Evolutionary conservation across 2,113 vertebrate genomes (phyloP).

Genomic region (Telmatochromis sp.): DNA sequence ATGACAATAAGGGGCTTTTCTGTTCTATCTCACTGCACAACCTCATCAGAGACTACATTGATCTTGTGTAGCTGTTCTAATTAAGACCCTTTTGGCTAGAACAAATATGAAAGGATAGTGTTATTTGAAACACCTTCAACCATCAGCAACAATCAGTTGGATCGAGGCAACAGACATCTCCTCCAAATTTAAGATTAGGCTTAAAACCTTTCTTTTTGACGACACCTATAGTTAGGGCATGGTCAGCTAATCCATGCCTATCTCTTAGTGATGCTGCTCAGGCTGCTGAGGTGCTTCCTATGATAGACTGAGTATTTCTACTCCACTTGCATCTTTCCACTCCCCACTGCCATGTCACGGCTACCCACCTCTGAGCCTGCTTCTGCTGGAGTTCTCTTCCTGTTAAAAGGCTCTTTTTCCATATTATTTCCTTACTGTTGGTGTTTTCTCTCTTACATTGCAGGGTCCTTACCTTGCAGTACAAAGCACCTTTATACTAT

Average conservation of each 20-base stretch:
- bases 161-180: neutral
- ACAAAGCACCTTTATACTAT: neutral
- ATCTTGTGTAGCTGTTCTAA: neutral
- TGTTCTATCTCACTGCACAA: neutral
- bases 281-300: neutral
- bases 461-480: neutral
- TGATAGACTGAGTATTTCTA: neutral
- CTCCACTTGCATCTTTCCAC: neutral
- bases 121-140: neutral
- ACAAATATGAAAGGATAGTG: neutral
- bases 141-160: neutral
- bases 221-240: neutral
- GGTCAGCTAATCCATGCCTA: neutral
- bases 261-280: neutral
- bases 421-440: neutral
- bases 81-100: neutral
- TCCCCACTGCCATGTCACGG: neutral
- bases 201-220: neutral
- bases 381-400: neutral
- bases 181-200: neutral
- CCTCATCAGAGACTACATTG: neutral
- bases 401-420: neutral
- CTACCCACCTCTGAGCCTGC: neutral
- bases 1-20: neutral
- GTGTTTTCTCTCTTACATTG: neutral